Evolutionary conservation across 2,797 vertebrate species (phyloP).

Genomic region (Bryconaethiops microstoma): DNA sequence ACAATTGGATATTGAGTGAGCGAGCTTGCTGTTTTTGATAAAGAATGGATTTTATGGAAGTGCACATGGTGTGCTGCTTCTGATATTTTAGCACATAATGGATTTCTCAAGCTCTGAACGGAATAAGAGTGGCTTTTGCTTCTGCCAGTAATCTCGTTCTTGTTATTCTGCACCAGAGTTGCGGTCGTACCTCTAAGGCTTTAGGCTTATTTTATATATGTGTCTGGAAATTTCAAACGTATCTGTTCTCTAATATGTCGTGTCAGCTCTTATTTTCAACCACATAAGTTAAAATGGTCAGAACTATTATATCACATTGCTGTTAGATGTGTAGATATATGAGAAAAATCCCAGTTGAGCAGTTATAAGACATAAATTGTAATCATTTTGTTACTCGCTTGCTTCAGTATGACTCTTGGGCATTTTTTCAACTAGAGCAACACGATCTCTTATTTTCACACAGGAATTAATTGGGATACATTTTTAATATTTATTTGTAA

Average conservation of each 20-base stretch:
- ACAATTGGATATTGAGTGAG: slow-evolving; percentile 14
- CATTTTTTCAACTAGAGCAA: not conserved
- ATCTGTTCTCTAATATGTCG: not conserved
- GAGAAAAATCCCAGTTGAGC: not conserved
- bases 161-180: not conserved
- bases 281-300: not conserved
- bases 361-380: not conserved
- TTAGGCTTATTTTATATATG: not conserved
- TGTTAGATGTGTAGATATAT: too few species aligned
- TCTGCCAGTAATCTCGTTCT: not conserved
- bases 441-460: not conserved
- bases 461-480: not conserved
- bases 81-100: slow-evolving; percentile 21
- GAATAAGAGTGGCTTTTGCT: not conserved
- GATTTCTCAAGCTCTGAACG: slow-evolving; percentile 15
- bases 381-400: not conserved
- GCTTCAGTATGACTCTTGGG: not conserved
- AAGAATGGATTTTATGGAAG: slow-evolving; percentile 31
- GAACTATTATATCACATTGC: not conserved
- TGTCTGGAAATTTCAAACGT: not conserved
- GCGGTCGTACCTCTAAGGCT: not conserved
- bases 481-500: not conserved
- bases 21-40: slow-evolving; percentile 27
- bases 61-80: not conserved
- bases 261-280: not conserved